These are phyloP conservation scores for Ephydatia muelleri DNA, from an alignment of 37 sponge, comb jelly and placozoan species.

Conservation along the genomic window DNA sequence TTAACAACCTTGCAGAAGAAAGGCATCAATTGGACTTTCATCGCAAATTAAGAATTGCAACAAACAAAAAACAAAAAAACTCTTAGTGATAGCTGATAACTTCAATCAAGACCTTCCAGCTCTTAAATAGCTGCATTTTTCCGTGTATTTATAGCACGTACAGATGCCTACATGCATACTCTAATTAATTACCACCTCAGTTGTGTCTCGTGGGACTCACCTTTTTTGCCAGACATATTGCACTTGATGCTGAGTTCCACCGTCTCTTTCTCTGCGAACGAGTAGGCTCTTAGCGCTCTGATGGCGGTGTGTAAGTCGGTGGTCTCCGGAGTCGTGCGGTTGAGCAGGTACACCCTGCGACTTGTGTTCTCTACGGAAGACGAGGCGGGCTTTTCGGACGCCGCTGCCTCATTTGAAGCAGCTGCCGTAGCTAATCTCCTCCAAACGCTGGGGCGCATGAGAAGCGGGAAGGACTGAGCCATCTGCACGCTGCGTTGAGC, in stretches of 20 bases:
- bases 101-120: neutral
- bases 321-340: neutral
- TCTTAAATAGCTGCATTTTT: no score
- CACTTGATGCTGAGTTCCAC: conserved; percentile 48
- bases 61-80: neutral
- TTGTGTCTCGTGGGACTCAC: neutral
- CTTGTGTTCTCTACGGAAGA: no score
- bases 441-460: no score
- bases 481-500: no score
- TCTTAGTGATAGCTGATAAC: neutral
- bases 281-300: conserved; percentile 76
- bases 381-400: no score
- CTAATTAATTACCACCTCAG: neutral
- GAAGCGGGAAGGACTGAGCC: no score
- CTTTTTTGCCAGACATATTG: conserved; percentile 13
- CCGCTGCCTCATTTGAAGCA: no score
- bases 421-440: no score
- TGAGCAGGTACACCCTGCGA: conserved; percentile 9
- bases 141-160: neutral
- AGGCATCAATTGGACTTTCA: no score
- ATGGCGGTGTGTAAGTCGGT: conserved; percentile 28
- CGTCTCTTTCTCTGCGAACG: conserved; percentile 53
- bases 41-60: neutral
- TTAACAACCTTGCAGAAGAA: no score
- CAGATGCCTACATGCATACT: neutral